Evolutionary conservation across 2,797 vertebrate species (phyloP).

Genomic region (Lacerta agilis): DNA sequence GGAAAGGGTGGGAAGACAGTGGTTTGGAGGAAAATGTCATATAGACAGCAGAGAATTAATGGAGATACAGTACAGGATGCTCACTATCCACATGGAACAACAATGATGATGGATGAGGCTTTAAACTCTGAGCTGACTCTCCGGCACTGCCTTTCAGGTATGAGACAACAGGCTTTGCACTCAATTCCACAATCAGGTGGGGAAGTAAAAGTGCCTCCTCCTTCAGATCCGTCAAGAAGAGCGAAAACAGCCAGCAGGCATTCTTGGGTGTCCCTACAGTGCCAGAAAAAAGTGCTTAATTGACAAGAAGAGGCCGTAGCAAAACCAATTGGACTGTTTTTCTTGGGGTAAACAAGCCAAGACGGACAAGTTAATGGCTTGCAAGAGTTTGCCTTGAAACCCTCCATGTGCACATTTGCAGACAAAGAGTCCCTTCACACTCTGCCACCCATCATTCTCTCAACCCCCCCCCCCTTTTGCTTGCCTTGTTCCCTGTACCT

Average conservation of each 20-base stretch:
- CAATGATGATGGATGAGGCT: too few species aligned
- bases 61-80: too few species aligned
- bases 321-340: conserved; percentile 16
- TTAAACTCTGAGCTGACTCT: neutral
- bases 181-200: neutral
- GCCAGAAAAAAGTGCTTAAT: neutral
- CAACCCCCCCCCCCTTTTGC: neutral
- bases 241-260: neutral
- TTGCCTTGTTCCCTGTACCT: conserved; percentile 31
- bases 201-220: neutral
- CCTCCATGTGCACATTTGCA: rapidly evolving
- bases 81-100: too few species aligned
- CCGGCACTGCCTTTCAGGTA: neutral
- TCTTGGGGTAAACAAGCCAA: neutral
- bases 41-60: too few species aligned
- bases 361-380: neutral
- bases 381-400: neutral
- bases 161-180: neutral
- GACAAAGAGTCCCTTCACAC: neutral
- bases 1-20: too few species aligned
- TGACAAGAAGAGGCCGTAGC: neutral
- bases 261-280: neutral
- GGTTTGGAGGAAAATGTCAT: too few species aligned
- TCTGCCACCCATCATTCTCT: neutral
- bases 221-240: neutral